These are phyloP conservation scores for Ctenopoma multispine DNA, from an alignment of 2,797 vertebrate species.

Conservation along the genomic window DNA sequence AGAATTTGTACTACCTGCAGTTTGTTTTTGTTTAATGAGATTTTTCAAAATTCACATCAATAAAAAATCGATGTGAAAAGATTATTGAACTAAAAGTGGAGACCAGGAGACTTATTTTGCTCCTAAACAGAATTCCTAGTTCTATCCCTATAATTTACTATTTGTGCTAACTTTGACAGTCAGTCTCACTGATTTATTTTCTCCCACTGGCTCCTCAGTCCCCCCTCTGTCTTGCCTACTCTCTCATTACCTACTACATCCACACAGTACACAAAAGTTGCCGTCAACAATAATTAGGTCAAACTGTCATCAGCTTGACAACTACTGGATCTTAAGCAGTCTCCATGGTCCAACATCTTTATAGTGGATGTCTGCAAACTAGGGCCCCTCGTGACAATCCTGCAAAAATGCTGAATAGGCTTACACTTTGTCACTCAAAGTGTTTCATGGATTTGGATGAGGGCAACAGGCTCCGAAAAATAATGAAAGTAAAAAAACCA, in stretches of 20 bases:
- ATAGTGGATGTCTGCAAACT: constrained; percentile 36
- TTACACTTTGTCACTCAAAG: constrained; percentile 3
- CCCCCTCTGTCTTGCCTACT: not conserved
- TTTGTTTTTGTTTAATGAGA: not conserved
- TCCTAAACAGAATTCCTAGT: not conserved
- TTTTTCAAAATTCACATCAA: not conserved
- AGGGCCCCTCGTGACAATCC: not conserved
- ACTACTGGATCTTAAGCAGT: constrained; percentile 17
- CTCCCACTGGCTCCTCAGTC: not conserved
- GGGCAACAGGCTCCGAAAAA: constrained; percentile 21
- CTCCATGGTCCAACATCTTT: constrained; percentile 20
- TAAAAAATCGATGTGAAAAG: not conserved
- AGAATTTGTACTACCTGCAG: not conserved
- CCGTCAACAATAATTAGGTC: constrained; percentile 30
- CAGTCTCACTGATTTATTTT: constrained; percentile 9
- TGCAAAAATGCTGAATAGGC: constrained; percentile 36
- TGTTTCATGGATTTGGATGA: not conserved
- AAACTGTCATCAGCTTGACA: constrained; percentile 30
- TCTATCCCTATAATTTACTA: constrained; percentile 10
- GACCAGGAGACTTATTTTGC: not conserved
- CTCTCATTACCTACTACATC: not conserved
- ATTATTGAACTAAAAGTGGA: not conserved
- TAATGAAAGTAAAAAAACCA: constrained; percentile 30
- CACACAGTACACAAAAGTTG: not conserved
- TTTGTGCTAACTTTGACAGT: constrained; percentile 13